Percentiles rank a stretch among this genome's conserved stretches.
Conservation (phyloP, 2,113 vertebrate genomes). For the Salvelinus fontinalis region DNA sequence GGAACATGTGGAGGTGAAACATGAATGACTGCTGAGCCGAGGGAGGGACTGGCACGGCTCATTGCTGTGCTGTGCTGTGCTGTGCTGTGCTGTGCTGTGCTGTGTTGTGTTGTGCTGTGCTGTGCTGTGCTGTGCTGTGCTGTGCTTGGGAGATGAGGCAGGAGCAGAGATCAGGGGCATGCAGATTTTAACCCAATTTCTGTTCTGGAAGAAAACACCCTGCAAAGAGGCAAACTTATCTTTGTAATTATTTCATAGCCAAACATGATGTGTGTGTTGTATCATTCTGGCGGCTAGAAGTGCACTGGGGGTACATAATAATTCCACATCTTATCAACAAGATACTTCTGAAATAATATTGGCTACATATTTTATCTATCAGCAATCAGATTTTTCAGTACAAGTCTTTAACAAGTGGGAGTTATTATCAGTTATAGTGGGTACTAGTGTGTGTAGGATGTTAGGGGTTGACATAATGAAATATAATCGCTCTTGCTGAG, state of each 20-base stretch:
- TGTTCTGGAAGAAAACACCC: slow-evolving; percentile 4
- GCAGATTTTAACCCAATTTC: slow-evolving; percentile 53
- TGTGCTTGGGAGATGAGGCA: slow-evolving; percentile 27
- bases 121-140: too few species aligned
- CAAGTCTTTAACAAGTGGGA: background rate
- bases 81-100: slow-evolving; percentile 34
- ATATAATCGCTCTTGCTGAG: slow-evolving; percentile 49
- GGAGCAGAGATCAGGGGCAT: slow-evolving; percentile 37
- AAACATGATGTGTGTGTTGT: slow-evolving; percentile 13
- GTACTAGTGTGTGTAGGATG: background rate
- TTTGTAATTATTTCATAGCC: slow-evolving; percentile 8
- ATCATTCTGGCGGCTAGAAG: slow-evolving; percentile 1
- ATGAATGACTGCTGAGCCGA: slow-evolving; percentile 33
- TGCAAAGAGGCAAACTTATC: slow-evolving; percentile 23
- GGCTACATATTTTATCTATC: background rate
- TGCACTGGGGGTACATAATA: slow-evolving; percentile 18
- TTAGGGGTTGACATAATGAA: slow-evolving; percentile 48
- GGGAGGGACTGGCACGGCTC: slow-evolving; percentile 24
- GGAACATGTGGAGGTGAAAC: slow-evolving; percentile 47
- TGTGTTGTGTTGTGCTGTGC: too few species aligned
- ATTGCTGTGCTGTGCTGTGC: slow-evolving; percentile 30
- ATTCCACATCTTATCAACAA: slow-evolving; percentile 26
- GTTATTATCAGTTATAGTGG: background rate
- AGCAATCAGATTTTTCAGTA: background rate
- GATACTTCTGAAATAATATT: background rate